phyloP scores from a whole-genome alignment of 2,797 vertebrate genomes.

The Selene dorsalis region DNA sequence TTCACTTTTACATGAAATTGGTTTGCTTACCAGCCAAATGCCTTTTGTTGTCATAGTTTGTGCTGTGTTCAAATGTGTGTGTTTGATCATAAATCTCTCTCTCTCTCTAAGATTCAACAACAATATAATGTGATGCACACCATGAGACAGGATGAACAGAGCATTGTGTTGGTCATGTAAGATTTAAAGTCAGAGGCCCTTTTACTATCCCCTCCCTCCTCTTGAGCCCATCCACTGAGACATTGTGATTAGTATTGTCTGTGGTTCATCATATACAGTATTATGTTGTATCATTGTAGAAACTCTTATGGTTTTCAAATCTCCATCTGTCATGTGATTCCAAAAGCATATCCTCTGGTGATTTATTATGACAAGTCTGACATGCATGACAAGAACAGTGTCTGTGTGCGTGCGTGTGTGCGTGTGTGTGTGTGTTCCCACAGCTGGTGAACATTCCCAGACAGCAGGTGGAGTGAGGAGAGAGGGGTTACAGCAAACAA shows the following conservation, averaged over 20 bases:
- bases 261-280: too few species aligned
- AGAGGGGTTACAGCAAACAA: conserved; percentile 50
- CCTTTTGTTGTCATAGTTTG: background rate
- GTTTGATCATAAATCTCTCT: background rate
- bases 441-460: conserved; percentile 59
- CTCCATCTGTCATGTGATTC: background rate
- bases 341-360: background rate
- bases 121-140: too few species aligned
- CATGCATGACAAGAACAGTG: background rate
- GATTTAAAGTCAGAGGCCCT: too few species aligned
- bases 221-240: too few species aligned
- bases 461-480: conserved; percentile 53
- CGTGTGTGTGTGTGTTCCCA: conserved; percentile 35
- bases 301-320: background rate
- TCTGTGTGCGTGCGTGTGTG: conserved; percentile 17
- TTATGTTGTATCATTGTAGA: background rate
- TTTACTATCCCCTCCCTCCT: too few species aligned
- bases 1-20: background rate
- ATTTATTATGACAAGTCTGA: background rate
- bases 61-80: background rate
- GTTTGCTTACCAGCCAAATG: background rate
- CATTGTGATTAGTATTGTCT: too few species aligned
- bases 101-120: background rate
- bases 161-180: too few species aligned
- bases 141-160: too few species aligned